Evolutionary conservation across 2,888 invertebrate genomes (phyloP), one percentile per base, ranked within the genome.

Genomic region (Belgica antarctica): DNA sequence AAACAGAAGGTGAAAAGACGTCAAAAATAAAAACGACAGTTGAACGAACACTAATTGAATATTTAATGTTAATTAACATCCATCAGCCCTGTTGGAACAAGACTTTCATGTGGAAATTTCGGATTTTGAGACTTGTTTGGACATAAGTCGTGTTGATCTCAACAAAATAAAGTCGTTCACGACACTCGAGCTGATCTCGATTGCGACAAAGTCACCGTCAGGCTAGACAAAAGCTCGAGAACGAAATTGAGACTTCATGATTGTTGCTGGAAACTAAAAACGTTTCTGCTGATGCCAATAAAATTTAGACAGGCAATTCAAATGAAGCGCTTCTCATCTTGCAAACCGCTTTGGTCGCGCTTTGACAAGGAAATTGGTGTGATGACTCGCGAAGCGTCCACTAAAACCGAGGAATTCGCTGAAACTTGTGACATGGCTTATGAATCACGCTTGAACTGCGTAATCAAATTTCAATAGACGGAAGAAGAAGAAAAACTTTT

Each of bases 41-140:
- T 52, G 24, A 52, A n/a, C n/a, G n/a, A n/a, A 22, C 52, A 52
- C 52, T 52, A 52, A 52, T 52, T 52, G 52, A 52, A 52, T 52
- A 52, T 52, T 52, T 52, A 52, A 52, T 52, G 52, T 7, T 52
- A 52, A 52, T 52, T 52, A 52, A 52, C 52, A 52, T 22, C 52
- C 8, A 41, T 15, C 41, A 5, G 41, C 3, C 41, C 8, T n/a
- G n/a, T n/a, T n/a, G n/a, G n/a, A 41, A 41, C 41, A 41, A 41
- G 41, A 41, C 15, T 41, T n/a, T n/a, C n/a, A n/a, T n/a, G n/a
- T n/a, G n/a, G n/a, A n/a, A n/a, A n/a, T n/a, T n/a, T n/a, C n/a
- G n/a, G n/a, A n/a, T n/a, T n/a, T n/a, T n/a, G n/a, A n/a, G n/a
- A n/a, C n/a, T n/a, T n/a, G n/a, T n/a, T n/a, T n/a, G n/a, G n/a